These are phyloP conservation scores for Conopomorpha cramerella DNA, from an alignment of 1,140 invertebrate genomes.

Conservation along the genomic window DNA sequence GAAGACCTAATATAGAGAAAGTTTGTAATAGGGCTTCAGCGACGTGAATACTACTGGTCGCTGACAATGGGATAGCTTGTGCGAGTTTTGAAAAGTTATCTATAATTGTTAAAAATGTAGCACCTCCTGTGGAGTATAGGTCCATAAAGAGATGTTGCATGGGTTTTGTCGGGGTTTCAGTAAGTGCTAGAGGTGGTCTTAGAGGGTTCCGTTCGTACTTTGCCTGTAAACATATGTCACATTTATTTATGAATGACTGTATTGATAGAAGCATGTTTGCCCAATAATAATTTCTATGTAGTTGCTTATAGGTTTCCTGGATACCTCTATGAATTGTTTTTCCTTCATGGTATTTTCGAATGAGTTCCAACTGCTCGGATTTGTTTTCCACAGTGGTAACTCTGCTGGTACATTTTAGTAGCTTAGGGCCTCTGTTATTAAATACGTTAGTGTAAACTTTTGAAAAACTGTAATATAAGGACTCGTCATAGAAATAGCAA, in stretches of 20 bases:
- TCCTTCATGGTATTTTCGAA: conserved; percentile 25
- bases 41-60: no score
- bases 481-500: conserved; percentile 10
- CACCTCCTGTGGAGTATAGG: no score
- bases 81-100: no score
- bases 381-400: conserved; percentile 16
- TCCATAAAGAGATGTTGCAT: no score
- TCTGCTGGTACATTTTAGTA: conserved; percentile 12
- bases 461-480: conserved; percentile 4
- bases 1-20: conserved; percentile 5
- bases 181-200: no score
- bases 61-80: no score
- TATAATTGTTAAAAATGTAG: no score
- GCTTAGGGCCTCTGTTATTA: conserved; percentile 13
- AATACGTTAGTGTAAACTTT: conserved; percentile 10
- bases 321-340: conserved; percentile 26
- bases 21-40: neutral
- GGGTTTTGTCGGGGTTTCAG: no score
- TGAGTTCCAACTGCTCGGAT: conserved; percentile 17
- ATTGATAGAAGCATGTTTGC: conserved; percentile 21
- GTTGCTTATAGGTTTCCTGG: conserved; percentile 24
- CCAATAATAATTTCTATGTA: conserved; percentile 32
- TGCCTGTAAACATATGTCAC: no score
- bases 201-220: no score
- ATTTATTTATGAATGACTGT: no score